phyloP scores from a whole-genome alignment of 1,140 invertebrate genomes.

The Drosophila nebulosa region DNA sequence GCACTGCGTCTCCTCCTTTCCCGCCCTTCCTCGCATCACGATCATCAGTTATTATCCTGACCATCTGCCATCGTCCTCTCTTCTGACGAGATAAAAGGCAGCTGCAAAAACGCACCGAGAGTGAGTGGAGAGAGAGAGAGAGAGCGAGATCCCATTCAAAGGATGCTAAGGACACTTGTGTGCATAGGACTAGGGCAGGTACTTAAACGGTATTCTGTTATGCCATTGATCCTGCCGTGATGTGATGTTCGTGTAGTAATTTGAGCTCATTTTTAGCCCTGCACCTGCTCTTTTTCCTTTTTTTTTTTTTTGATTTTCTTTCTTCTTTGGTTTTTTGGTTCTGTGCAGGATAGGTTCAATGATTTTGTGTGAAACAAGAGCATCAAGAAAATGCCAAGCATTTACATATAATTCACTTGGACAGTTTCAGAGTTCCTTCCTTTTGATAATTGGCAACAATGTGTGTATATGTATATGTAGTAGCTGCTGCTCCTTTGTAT shows the following conservation, averaged over 20 bases:
- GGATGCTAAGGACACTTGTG: conserved; percentile 4
- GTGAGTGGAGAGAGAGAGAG: too few relatives aligned
- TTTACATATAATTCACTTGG: conserved; percentile 1
- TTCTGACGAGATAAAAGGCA: too few relatives aligned
- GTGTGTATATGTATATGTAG: conserved; percentile 6
- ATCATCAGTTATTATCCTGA: conserved; percentile 57
- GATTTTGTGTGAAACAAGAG: neutral
- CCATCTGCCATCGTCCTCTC: conserved; percentile 50
- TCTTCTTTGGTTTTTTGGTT: neutral
- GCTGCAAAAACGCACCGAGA: conserved; percentile 45
- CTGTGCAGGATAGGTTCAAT: neutral
- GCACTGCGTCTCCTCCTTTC: conserved; percentile 20
- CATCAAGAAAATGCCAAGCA: neutral
- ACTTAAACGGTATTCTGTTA: conserved; percentile 47
- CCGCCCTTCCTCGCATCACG: conserved; percentile 16
- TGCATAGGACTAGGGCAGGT: conserved; percentile 27
- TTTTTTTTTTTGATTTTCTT: neutral
- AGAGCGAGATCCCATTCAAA: neutral
- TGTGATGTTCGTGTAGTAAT: conserved; percentile 31
- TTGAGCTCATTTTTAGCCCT: conserved; percentile 37
- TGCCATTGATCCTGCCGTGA: conserved; percentile 36
- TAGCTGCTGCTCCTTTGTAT: conserved; percentile 45
- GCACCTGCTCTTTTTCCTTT: neutral
- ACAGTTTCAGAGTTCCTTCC: neutral
- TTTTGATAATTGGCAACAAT: conserved; percentile 44